Evolutionary conservation across 2,888 invertebrate genomes (phyloP).

Genomic region (Leucophenga maculata): DNA sequence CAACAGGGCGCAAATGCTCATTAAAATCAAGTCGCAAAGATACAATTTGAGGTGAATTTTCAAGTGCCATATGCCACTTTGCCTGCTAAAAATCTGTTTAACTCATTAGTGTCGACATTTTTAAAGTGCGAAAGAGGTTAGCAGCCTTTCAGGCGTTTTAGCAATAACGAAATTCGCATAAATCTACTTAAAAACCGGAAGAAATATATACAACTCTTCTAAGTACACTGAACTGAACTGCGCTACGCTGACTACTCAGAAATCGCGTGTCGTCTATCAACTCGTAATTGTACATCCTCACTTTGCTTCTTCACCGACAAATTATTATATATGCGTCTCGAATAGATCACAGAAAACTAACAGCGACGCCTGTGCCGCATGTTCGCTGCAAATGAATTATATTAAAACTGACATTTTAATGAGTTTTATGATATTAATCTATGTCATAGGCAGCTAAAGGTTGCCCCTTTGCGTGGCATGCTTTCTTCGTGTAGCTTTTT

Average conservation of each 20-base stretch:
- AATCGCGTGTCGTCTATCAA: too few species aligned
- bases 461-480: background rate
- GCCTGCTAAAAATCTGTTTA: slow-evolving; percentile 64
- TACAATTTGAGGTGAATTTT: too few species aligned
- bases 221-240: too few species aligned
- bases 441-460: slow-evolving; percentile 41
- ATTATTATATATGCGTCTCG: background rate
- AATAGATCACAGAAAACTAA: too few species aligned
- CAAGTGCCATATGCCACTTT: slow-evolving; percentile 32
- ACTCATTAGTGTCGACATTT: slow-evolving; percentile 55
- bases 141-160: background rate
- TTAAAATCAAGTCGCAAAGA: slow-evolving; percentile 50
- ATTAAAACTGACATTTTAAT: slow-evolving; percentile 63
- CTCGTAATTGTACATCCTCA: background rate
- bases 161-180: too few species aligned
- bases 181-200: too few species aligned
- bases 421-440: slow-evolving; percentile 64
- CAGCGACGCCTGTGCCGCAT: background rate
- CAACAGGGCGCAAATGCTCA: slow-evolving; percentile 55
- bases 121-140: too few species aligned
- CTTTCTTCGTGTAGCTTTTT: slow-evolving; percentile 10
- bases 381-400: slow-evolving; percentile 30
- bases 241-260: too few species aligned
- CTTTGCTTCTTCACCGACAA: background rate
- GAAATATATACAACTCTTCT: too few species aligned